Percentiles rank a stretch among this genome's conserved stretches.
Evolutionary conservation across 2,888 invertebrate genomes (phyloP).

Genomic region (Drosophila atroscutellata): DNA sequence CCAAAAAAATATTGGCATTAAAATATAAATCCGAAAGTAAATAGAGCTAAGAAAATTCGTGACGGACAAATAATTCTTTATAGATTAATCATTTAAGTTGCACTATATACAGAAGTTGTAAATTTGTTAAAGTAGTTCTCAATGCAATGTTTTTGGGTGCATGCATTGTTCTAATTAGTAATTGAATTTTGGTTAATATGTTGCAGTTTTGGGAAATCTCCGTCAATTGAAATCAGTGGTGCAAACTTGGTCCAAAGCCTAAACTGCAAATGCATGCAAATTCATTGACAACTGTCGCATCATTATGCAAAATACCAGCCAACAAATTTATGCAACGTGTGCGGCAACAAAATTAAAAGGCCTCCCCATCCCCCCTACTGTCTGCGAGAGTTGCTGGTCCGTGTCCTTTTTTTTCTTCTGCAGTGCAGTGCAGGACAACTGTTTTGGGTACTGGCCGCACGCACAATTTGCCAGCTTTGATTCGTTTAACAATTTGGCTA

Average conservation of each 20-base stretch:
- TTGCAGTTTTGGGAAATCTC: constrained; percentile 17
- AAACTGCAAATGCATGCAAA: constrained; percentile 48
- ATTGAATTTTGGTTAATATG: constrained; percentile 47
- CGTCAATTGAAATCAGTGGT: constrained; percentile 34
- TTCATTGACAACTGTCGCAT: constrained; percentile 70
- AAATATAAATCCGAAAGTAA: neutral
- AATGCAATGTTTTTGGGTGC: neutral
- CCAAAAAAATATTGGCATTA: neutral
- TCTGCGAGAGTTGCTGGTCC: neutral
- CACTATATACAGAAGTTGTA: neutral
- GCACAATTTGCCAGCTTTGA: constrained; percentile 67
- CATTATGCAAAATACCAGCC: constrained; percentile 55
- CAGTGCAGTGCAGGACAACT: constrained; percentile 13
- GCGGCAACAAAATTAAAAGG: constrained; percentile 66
- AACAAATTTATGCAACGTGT: constrained; percentile 73
- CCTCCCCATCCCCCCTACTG: constrained; percentile 1
- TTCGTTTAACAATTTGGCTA: constrained; percentile 75
- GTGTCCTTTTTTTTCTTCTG: constrained; percentile 14
- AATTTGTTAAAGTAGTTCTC: constrained; percentile 1
- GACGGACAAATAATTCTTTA: neutral
- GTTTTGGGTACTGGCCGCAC: constrained; percentile 25
- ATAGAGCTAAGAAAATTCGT: neutral
- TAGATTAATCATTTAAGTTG: neutral
- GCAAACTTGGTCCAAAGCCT: constrained; percentile 32
- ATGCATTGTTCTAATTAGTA: constrained; percentile 30